phyloP scores from a whole-genome alignment of 2,113 vertebrate genomes.

The Lipotes vexillifer region DNA sequence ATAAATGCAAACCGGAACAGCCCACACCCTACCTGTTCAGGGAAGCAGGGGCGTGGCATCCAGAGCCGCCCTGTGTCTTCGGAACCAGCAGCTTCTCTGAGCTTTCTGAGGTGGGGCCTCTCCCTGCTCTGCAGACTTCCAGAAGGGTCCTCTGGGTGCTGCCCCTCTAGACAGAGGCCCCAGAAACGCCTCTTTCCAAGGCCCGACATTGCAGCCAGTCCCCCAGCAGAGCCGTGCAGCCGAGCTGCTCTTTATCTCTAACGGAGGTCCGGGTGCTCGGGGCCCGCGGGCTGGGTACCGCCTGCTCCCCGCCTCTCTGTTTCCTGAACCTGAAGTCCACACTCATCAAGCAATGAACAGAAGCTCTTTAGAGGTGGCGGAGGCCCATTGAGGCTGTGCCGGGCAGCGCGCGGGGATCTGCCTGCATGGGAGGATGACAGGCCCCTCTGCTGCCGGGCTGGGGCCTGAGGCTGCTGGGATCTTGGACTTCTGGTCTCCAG shows the following conservation, averaged over 20 bases:
- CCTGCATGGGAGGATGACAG: background rate
- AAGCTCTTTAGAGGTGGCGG: background rate
- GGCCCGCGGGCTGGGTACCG: background rate
- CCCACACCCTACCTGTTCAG: background rate
- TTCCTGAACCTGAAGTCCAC: too few relatives aligned
- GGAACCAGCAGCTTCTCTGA: background rate
- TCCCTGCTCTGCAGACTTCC: background rate
- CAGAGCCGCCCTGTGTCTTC: rapidly evolving
- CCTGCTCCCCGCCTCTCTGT: background rate
- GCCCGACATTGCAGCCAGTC: background rate
- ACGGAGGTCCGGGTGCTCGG: rapidly evolving
- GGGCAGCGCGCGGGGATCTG: background rate
- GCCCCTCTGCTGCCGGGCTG: background rate
- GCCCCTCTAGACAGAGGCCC: background rate
- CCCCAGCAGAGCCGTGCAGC: background rate
- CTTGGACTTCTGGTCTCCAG: background rate
- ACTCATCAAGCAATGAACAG: background rate
- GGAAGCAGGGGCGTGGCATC: background rate
- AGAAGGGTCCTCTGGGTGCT: background rate
- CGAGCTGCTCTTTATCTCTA: background rate
- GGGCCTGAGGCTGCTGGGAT: background rate
- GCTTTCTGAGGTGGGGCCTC: background rate
- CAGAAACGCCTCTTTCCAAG: background rate
- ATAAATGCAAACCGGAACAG: background rate
- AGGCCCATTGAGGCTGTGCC: background rate